Evolutionary conservation across 2,888 invertebrate species (phyloP).

Genomic region (Chaitophorus viminalis): DNA sequence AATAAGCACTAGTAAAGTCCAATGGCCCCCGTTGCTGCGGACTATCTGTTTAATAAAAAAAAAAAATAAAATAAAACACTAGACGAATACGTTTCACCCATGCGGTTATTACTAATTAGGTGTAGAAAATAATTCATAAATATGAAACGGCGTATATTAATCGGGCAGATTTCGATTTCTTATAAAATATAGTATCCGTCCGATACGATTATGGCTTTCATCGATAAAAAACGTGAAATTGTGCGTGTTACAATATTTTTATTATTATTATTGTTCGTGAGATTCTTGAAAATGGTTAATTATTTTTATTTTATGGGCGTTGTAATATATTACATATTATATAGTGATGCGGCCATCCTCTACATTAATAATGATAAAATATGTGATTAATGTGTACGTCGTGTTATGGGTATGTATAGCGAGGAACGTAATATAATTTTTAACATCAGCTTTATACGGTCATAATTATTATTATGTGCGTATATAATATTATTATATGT

Average conservation of each 20-base stretch:
- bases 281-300: not conserved
- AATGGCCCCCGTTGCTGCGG: too few species aligned
- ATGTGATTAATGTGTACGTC: not conserved
- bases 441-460: not conserved
- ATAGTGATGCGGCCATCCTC: not conserved
- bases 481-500: not conserved
- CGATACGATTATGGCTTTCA: not conserved
- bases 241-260: too few species aligned
- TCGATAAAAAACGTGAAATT: not conserved
- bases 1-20: too few species aligned
- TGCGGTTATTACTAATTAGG: not conserved
- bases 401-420: too few species aligned
- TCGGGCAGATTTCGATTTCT: not conserved
- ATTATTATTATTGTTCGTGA: not conserved
- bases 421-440: not conserved
- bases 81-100: too few species aligned
- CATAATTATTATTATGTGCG: too few species aligned
- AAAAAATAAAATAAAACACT: too few species aligned
- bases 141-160: not conserved
- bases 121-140: not conserved
- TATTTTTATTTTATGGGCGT: not conserved
- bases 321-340: not conserved
- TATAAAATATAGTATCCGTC: not conserved
- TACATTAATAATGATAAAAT: not conserved
- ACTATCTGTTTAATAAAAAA: too few species aligned